Base-by-base conservation (phyloP, 2,797 vertebrate species). In the Sebastes steindachneri region DNA sequence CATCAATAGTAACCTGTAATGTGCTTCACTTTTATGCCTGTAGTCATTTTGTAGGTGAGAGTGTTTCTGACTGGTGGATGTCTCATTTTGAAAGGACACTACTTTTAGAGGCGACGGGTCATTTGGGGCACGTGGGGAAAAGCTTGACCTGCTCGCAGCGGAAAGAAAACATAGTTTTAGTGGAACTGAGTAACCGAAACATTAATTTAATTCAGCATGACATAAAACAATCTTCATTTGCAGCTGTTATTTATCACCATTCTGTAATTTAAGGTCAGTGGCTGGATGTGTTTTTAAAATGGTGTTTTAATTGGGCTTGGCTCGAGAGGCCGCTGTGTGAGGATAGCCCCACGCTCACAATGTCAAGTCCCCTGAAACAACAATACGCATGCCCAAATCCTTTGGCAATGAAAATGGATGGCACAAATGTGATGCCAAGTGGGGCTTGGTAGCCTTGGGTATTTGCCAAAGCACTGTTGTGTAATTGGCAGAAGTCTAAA, bases 31-130 rank as follows among this genome's bases (percentile, higher is more conserved):
- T 12, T 45, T 3, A 65, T 10, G n/a, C 26, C 15, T 41, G 33
- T 14, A 51, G 48, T 25, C 11, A 63, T 58, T 33, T 45, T 65
- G 19, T 57, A 12, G 62, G 29, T 31, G 51, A 58, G 11, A 14
- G 7, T 55, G 51, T 65, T 21, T 70, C 14, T 60, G 33, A 51
- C 9, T 59, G n/a, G 9, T 26, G 19, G 10, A 64, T 28, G n/a
- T 33, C 35, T 77, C 37, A 77, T 64, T 70, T 37, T 33, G 19
- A 57, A 68, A 35, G 23, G 51, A 64, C 10, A 28, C 14, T 54
- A n/a, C 51, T 67, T 53, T 48, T 62, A 21, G n/a, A 63, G 0
- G 1, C 1, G 10, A 10, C 3, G 1, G 55, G 25, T 59, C 26
- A 59, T 31, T 60, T 19, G 15, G 8, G 9, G 19, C 48, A 51